Percentiles rank a stretch among this genome's conserved stretches.
These are phyloP conservation scores for Augochlorella aurata DNA, from an alignment of 2,888 invertebrate genomes.

Conservation along the genomic window DNA sequence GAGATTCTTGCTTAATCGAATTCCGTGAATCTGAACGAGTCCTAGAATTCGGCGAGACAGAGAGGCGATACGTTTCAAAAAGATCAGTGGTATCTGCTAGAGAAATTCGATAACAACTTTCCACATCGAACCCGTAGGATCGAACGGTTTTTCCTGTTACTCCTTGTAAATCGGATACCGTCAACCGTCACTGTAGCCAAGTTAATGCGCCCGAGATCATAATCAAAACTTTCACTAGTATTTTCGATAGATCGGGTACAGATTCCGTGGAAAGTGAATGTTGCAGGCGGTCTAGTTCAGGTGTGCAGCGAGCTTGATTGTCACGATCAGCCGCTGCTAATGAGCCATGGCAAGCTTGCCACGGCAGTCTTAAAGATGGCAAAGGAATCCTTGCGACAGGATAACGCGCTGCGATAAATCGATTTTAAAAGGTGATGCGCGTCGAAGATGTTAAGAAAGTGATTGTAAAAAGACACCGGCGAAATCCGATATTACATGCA, in stretches of 20 bases:
- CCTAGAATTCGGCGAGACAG: neutral
- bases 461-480: neutral
- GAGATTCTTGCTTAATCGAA: neutral
- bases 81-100: neutral
- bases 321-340: constrained; percentile 28
- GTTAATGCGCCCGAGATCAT: constrained; percentile 28
- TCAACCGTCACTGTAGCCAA: neutral
- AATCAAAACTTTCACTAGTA: constrained; percentile 63
- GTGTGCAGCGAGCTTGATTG: constrained; percentile 25
- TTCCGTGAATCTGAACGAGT: neutral
- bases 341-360: constrained; percentile 32
- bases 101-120: constrained; percentile 35
- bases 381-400: neutral
- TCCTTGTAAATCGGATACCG: neutral
- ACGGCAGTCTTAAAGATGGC: neutral
- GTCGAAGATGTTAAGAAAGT: too few species aligned
- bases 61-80: neutral
- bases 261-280: constrained; percentile 64
- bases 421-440: neutral
- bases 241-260: constrained; percentile 49
- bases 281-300: constrained; percentile 20
- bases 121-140: neutral
- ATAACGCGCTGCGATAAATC: neutral
- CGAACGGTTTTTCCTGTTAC: constrained; percentile 15
- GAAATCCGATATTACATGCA: neutral